Evolutionary conservation across 2,113 vertebrate genomes (phyloP), one percentile per base, ranked within the genome.

Genomic region (Pterophyllum scalare): DNA sequence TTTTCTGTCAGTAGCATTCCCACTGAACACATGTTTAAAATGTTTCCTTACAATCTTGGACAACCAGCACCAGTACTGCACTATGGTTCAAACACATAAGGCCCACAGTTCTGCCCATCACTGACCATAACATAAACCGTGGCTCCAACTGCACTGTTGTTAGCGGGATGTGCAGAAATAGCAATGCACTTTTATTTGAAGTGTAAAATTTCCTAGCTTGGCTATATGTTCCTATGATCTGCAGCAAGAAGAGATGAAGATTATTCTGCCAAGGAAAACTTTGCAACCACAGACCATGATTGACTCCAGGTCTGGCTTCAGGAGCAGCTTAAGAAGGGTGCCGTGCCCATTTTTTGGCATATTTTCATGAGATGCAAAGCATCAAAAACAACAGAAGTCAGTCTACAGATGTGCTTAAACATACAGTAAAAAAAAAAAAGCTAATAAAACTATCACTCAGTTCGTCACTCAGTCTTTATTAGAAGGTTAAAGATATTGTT

Each of bases 181-280:
- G 90, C 60, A 84, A 84, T 81, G 83, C 59, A 88, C 77, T 87
- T 92, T 90, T 87, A 91, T 90, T 82, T 91, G 67, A 91, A 88
- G 86, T 91, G 86, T 87, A 89, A 93, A 61, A 91, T 91, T 85
- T 90, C 87, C 86, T 79, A 64, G 49, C 70, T 88, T 94, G 93
- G 94, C 95, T 93, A 94, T 87, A 93, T 87, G 92, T 91, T 93
- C 92, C 82, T 87, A 88, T 79, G 83, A 82, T 89, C 72, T 89
- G 83, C 65, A 90, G 87, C 75, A 79, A 89, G 49, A 82, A 60
- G 83, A 89, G 77, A 77, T 60, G 62, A 60, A 84, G 65, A 56
- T 59, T 40, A 72, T 80, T 74, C 59, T 85, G 93, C 94, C 95
- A 95, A 95, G 82, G 83, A 87, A 94, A 94, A 92, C 85, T 86